Evolutionary conservation across 2,797 vertebrate genomes (phyloP), one percentile per base, ranked within the genome.

Genomic region (Urosaurus nigricauda): DNA sequence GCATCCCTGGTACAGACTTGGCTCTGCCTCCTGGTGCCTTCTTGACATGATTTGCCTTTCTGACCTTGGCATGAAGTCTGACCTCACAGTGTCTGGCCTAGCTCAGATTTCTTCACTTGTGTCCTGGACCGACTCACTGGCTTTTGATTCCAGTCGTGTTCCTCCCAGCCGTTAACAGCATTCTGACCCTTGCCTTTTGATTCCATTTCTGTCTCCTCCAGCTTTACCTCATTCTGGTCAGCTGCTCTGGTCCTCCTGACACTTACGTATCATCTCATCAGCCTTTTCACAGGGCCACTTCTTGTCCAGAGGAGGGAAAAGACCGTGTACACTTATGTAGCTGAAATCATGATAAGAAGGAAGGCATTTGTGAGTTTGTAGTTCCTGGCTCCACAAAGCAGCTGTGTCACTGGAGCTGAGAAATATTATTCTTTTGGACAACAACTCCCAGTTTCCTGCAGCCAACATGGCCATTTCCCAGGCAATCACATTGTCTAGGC

Each of bases 21-120:
- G 65, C 86, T 73, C 35, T 73, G 78, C 51, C 35, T 71, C 60
- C 43, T 53, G 5, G 17, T 56, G 60, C 53, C 79, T 74, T 73
- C 86, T 73, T 87, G 79, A 80, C 29, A 63, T n/a, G 53, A 56
- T 81, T 87, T 87, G 86, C 53, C 79, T 74, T 74, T 74, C 70
- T 47, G 68, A 75, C 79, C 56, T 82, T 87, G 79, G 70, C 37
- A 35, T 35, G 37, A 74, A 19, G 71, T 74, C 21, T 74, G 68
- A 82, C 79, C 70, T 87, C 79, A n/a, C 56, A 75, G 79, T 51
- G 53, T 75, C 70, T 74, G 86, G 79, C 53, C 56, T 17, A 35
- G 29, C 53, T 87, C 86, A 73, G 79, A 82, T 87, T 87, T 47
- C 79, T 82, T 63, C 2, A 56, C 68, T 74, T 51, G 14, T 74